Evolutionary conservation across 2,888 invertebrate genomes (phyloP).

Genomic region (Acanthosepion pharaonis): DNA sequence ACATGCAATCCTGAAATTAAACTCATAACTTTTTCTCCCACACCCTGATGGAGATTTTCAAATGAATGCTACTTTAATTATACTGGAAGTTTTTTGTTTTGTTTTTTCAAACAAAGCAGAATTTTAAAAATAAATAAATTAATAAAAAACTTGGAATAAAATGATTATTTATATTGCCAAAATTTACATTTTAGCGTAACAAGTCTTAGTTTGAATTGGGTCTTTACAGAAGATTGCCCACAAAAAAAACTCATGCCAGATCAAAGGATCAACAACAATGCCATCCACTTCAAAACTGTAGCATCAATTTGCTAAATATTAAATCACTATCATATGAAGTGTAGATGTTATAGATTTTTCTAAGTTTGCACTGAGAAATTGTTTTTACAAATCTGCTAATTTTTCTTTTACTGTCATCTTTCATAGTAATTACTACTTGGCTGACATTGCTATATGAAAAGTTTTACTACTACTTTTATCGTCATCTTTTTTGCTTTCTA

Average conservation of each 20-base stretch:
- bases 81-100: background rate
- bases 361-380: background rate
- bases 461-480: too few relatives aligned
- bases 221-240: background rate
- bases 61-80: background rate
- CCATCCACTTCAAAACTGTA: too few relatives aligned
- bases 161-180: background rate
- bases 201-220: background rate
- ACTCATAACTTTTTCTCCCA: background rate
- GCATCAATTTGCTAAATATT: too few relatives aligned
- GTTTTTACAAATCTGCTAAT: background rate
- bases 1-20: slow-evolving; percentile 20
- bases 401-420: background rate
- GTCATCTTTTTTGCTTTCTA: too few relatives aligned
- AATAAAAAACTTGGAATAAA: background rate
- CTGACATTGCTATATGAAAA: too few relatives aligned
- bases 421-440: too few relatives aligned
- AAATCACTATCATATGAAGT: background rate
- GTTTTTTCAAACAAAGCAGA: background rate
- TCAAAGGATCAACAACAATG: too few relatives aligned
- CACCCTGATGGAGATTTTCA: background rate
- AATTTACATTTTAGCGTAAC: background rate
- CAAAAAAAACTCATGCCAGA: background rate
- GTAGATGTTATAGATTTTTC: background rate
- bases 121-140: background rate